Base-by-base conservation (phyloP, 1,140 invertebrate genomes). In the Zeugodacus cucurbitae region DNA sequence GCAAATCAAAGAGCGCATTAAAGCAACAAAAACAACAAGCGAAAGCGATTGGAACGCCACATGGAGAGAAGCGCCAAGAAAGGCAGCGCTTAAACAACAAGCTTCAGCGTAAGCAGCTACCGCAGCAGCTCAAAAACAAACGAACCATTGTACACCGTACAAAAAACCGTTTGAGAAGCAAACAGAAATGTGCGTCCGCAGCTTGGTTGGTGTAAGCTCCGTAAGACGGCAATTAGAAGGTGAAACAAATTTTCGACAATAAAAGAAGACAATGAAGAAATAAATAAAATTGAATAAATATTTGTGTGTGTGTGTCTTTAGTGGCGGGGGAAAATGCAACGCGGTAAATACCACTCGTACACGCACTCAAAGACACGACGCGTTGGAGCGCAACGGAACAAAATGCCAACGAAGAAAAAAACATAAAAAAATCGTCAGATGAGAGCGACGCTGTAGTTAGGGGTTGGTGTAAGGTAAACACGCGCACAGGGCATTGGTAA, bases 161-260 rank as follows among this genome's bases (percentile, higher is more conserved):
- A 37, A 44, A 41, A 41, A 14, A 22, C 3, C 48, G 6, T 10
- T 4, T 8, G 41, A 41, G 17, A 44, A 44, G 70, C 67, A 41
- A 44, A 74, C 5, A 48, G 10, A 82, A 82, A 74, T 26, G 26
- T 62, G 29, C 10, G 29, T 29, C 11, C 14, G 29, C 10, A n/a
- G n/a, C n/a, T n/a, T n/a, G n/a, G 14, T 54, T 54, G 48, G 67
- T 74, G 67, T 22, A 74, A 20, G 29, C 10, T 11, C 62, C 10
- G 70, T 41, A 74, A 74, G 34, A 2, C 32, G 70, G 70, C 70
- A 74, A 44, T 74, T 74, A 74, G 70, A 74, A 41, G 70, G 32
- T 74, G 37, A 41, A 74, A 74, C 70, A 74, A 74, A 74, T 44
- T 54, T 74, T 74, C 70, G 70, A 74, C 32, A 74, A 37, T 20